These are phyloP conservation scores for Helicoverpa zea DNA, from an alignment of 1,140 invertebrate genomes.

Conservation along the genomic window DNA sequence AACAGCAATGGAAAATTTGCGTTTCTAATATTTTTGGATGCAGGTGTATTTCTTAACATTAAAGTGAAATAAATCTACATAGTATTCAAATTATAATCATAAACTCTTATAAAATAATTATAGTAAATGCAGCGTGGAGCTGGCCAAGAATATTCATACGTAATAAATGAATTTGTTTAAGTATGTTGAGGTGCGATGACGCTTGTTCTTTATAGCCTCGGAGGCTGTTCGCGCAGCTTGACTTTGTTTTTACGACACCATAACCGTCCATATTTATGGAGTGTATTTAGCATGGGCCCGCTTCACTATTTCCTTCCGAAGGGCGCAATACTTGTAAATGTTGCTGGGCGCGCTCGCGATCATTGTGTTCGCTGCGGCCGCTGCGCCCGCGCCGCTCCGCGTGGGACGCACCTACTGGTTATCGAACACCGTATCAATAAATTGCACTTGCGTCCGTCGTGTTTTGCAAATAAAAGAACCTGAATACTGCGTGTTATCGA, in stretches of 20 bases:
- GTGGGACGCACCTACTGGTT: constrained; percentile 82
- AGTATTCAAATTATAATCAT: constrained; percentile 40
- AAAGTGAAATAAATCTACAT: constrained; percentile 3
- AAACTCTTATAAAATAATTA: constrained; percentile 48
- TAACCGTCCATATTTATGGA: constrained; percentile 80
- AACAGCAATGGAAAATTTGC: not conserved
- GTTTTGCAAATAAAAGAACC: constrained; percentile 82
- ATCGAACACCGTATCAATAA: constrained; percentile 84
- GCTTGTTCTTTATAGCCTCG: constrained; percentile 68
- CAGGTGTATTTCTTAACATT: not conserved
- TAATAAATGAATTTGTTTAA: constrained; percentile 51
- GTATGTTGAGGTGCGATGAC: constrained; percentile 66
- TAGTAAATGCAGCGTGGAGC: constrained; percentile 33
- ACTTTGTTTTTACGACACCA: constrained; percentile 84
- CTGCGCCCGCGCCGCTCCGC: constrained; percentile 62
- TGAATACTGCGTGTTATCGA: constrained; percentile 77
- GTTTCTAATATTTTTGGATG: not conserved
- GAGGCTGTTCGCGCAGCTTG: constrained; percentile 79
- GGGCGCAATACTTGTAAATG: constrained; percentile 72
- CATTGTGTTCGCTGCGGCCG: constrained; percentile 61
- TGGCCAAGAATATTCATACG: constrained; percentile 45
- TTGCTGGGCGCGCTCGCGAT: constrained; percentile 63
- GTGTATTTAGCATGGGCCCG: constrained; percentile 77
- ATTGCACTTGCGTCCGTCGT: constrained; percentile 82
- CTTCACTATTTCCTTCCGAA: constrained; percentile 73